Base-by-base conservation (phyloP, 1,140 invertebrate species). In the Euglossa dilemma region DNA sequence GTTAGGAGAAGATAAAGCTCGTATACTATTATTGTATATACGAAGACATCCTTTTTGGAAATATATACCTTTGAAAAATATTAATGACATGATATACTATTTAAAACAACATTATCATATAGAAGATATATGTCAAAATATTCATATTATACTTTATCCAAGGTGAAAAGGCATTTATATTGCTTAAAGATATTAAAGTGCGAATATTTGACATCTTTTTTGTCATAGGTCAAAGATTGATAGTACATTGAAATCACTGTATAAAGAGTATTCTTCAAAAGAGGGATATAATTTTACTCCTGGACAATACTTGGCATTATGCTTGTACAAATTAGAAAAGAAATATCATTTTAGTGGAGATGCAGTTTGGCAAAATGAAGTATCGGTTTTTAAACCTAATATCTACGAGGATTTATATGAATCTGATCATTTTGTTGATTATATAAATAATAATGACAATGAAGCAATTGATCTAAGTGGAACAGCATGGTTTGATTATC, bases 31-130 rank as follows among this genome's bases (percentile, higher is more conserved):
- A 23, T 87, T 91, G 54, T 86, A 83, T 80, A 85, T 96, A 43
- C 92, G 83, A 84, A 94, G 92, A 82, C 95, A 96, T 93, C 93
- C 94, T 47, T 95, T 94, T 90, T 95, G 95, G 94, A 93, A 93
- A 9, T 93, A 94, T 80, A 92, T 95, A 54, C 88, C 95, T n/a
- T 87, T 96, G n/a, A 8, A 92, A 0, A 91, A 95, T 89, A 93
- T 96, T 3, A 85, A 94, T 76, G 91, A 92, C 80, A 95, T 95
- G 8, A 93, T 93, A 84, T 61, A 93, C 70, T 94, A 94, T 87
- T 89, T 96, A 61, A 93, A 90, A 56, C 84, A 83, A 73, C 36
- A 93, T 43, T 96, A 95, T 91, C 87, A 91, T 20, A 66, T 90
- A 28, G 78, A 93, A 54, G 94, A 95, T 59, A 96, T 96, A 90